Conservation (phyloP, 2,113 vertebrate species). For the Etheostoma cragini region DNA sequence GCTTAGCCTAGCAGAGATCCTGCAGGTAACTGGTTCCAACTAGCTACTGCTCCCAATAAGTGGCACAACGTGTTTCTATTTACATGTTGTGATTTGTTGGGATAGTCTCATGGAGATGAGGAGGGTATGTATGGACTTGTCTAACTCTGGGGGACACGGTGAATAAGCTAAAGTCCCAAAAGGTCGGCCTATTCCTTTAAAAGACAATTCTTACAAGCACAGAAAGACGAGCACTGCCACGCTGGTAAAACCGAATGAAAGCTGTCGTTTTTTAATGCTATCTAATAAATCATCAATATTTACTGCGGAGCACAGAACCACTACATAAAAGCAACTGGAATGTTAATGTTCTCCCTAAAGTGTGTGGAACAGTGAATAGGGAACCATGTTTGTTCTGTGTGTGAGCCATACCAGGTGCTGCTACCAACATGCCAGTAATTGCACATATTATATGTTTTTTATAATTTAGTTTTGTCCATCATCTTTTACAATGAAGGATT, state of each 20-base stretch:
- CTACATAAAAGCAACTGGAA: neutral
- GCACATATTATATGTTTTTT: neutral
- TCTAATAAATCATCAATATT: neutral
- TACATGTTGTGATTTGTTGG: no score
- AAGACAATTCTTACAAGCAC: neutral
- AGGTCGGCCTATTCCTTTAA: no score
- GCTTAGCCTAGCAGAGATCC: no score
- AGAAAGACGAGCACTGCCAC: neutral
- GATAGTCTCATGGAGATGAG: no score
- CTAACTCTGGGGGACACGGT: no score
- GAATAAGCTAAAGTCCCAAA: no score
- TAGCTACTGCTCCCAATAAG: no score
- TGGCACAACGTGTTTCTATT: no score
- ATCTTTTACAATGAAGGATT: neutral
- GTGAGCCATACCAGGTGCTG: constrained; percentile 5
- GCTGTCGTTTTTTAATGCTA: neutral
- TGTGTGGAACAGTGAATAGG: neutral
- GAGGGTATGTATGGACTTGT: no score
- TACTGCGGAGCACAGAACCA: neutral
- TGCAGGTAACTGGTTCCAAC: no score
- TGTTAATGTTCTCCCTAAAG: neutral
- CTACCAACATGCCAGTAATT: neutral
- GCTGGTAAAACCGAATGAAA: neutral
- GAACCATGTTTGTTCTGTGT: neutral
- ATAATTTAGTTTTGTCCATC: neutral